Evolutionary conservation across 53 echinoderm and acorn worm species (phyloP).

Genomic region (Hippasteria phrygiana): DNA sequence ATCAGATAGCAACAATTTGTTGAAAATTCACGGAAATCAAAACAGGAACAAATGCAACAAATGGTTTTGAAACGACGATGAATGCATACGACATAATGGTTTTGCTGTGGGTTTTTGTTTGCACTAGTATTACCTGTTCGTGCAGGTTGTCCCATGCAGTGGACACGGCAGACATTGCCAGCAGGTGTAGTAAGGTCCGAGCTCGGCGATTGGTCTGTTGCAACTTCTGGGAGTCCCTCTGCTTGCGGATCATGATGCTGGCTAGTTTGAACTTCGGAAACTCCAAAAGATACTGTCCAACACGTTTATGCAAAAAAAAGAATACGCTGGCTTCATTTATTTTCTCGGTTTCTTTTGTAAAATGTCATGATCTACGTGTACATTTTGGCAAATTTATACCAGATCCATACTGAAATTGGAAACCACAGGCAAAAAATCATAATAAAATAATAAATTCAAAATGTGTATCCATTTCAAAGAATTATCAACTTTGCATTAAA

Average conservation of each 20-base stretch:
- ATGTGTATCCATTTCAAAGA: too few relatives aligned
- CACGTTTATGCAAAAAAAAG: neutral
- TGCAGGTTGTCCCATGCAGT: conserved; percentile 47
- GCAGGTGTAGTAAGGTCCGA: conserved; percentile 84
- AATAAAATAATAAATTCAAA: too few relatives aligned
- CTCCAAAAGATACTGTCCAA: conserved; percentile 83
- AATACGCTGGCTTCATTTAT: too few relatives aligned
- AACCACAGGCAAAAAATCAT: too few relatives aligned
- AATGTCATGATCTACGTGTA: too few relatives aligned
- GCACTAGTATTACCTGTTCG: conserved; percentile 68
- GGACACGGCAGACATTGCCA: conserved; percentile 70
- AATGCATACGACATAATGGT: too few relatives aligned
- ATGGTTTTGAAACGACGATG: too few relatives aligned
- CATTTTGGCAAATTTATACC: too few relatives aligned
- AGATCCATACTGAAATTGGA: too few relatives aligned
- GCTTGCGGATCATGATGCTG: conserved; percentile 87
- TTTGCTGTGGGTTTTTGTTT: too few relatives aligned
- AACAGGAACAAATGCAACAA: neutral
- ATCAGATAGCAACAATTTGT: neutral
- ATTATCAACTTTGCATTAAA: too few relatives aligned
- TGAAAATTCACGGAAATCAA: neutral
- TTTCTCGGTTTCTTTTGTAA: too few relatives aligned
- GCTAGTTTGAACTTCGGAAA: conserved; percentile 89
- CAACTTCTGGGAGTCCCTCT: conserved; percentile 70
- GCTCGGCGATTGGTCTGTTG: conserved; percentile 72